Evolutionary conservation across 2,888 invertebrate genomes (phyloP).

Genomic region (Tetrapedia diversipes): DNA sequence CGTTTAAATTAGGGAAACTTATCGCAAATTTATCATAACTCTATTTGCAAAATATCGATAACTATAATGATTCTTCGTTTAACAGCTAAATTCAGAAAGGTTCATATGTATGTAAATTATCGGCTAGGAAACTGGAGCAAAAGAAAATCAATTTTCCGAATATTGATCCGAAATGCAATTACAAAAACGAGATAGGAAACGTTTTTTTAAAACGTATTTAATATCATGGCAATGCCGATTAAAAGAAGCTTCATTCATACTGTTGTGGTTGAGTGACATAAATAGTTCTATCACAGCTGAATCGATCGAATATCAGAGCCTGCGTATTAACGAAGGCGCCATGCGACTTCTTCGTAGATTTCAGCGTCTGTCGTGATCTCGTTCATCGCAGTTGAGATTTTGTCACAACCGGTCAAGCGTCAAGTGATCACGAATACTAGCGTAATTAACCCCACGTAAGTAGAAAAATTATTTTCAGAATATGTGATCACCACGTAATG

Average conservation of each 20-base stretch:
- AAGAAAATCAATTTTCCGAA: not conserved
- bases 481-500: too few species aligned
- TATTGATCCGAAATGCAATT: not conserved
- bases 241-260: constrained; percentile 52
- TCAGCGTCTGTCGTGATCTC: constrained; percentile 48
- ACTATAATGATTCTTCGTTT: not conserved
- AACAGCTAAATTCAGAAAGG: constrained; percentile 14
- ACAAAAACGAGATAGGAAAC: not conserved
- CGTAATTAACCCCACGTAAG: constrained; percentile 14
- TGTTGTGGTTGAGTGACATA: constrained; percentile 55
- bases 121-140: not conserved
- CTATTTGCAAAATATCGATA: constrained; percentile 24
- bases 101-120: not conserved
- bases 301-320: constrained; percentile 70
- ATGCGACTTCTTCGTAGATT: constrained; percentile 55
- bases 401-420: not conserved
- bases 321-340: constrained; percentile 65
- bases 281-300: constrained; percentile 62
- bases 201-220: not conserved
- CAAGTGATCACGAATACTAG: not conserved
- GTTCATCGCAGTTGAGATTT: constrained; percentile 28
- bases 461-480: not conserved
- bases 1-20: not conserved
- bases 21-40: not conserved
- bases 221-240: constrained; percentile 14